These are phyloP conservation scores for Scaptomyza tumidula DNA, from an alignment of 2,888 invertebrate genomes.

Conservation along the genomic window DNA sequence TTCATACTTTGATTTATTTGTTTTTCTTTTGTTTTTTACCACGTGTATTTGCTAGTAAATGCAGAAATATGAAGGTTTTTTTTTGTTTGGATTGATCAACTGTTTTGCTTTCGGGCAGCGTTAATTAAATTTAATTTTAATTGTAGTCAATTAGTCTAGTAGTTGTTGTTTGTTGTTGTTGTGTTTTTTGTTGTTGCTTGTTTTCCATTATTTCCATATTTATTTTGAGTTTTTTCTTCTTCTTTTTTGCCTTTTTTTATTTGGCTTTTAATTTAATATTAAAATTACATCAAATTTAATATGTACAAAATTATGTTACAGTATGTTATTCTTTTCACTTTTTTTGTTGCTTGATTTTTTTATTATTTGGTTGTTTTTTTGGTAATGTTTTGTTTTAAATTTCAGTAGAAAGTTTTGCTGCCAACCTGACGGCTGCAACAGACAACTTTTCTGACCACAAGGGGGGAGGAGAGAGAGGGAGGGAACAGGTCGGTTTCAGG, in stretches of 20 bases:
- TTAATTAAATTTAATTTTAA: slow-evolving; percentile 59
- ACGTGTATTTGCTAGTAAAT: slow-evolving; percentile 75
- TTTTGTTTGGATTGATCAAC: slow-evolving; percentile 40
- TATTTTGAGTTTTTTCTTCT: not conserved
- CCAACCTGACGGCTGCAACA: slow-evolving; percentile 11
- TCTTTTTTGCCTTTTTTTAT: slow-evolving; percentile 17
- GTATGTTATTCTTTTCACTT: slow-evolving; percentile 21
- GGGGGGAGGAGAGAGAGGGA: not conserved
- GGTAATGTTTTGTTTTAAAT: slow-evolving; percentile 40
- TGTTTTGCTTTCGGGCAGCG: slow-evolving; percentile 21
- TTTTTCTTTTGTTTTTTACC: slow-evolving; percentile 40
- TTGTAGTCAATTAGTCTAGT: slow-evolving; percentile 75
- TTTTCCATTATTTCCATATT: slow-evolving; percentile 30
- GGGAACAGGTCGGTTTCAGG: slow-evolving; percentile 12
- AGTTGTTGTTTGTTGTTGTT: slow-evolving; percentile 25
- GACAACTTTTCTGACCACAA: slow-evolving; percentile 56
- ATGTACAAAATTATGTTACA: slow-evolving; percentile 80
- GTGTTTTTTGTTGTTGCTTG: slow-evolving; percentile 8
- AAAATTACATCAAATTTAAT: slow-evolving; percentile 65
- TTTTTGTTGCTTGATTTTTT: slow-evolving; percentile 7
- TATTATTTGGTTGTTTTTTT: not conserved
- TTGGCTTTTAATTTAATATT: slow-evolving; percentile 53
- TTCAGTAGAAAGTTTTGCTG: slow-evolving; percentile 62
- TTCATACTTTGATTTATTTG: slow-evolving; percentile 21
- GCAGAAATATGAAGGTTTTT: slow-evolving; percentile 75